phyloP scores from a whole-genome alignment of 2,888 invertebrate species.

The Liodrosophila aerea region DNA sequence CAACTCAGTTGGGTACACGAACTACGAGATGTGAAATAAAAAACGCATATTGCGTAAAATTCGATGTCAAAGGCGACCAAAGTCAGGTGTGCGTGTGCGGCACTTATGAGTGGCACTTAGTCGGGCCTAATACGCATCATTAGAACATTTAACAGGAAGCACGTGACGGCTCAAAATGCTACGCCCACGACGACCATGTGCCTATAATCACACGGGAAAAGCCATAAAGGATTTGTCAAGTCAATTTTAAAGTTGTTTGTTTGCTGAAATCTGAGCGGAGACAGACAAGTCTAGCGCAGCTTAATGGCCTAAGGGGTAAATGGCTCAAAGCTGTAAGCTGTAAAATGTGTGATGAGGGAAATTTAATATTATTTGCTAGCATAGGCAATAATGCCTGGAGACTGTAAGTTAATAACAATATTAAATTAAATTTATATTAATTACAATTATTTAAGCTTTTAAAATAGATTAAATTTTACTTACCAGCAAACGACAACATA shows the following conservation, averaged over 20 bases:
- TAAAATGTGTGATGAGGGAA: too few relatives aligned
- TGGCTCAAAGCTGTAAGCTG: neutral
- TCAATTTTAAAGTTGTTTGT: conserved; percentile 25
- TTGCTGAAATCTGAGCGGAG: neutral
- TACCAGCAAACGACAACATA: too few relatives aligned
- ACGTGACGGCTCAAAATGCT: conserved; percentile 57
- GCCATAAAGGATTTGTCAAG: conserved; percentile 28
- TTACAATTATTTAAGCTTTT: too few relatives aligned
- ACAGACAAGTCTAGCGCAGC: neutral
- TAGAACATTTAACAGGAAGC: conserved; percentile 77
- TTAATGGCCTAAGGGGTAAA: too few relatives aligned
- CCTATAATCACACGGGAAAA: conserved; percentile 1
- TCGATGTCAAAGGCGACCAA: conserved; percentile 42
- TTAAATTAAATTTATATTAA: too few relatives aligned
- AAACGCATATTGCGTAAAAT: conserved; percentile 73
- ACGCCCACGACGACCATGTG: neutral
- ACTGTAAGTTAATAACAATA: too few relatives aligned
- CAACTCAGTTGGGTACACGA: conserved; percentile 29
- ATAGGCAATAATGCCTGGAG: too few relatives aligned
- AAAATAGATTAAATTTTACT: too few relatives aligned
- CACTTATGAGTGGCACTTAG: conserved; percentile 76
- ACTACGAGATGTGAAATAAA: conserved; percentile 53
- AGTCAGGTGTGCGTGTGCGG: conserved; percentile 69
- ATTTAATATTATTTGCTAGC: neutral
- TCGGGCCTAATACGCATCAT: conserved; percentile 75